These are phyloP conservation scores for Xestia xanthographa DNA, from an alignment of 2,888 invertebrate species.

Conservation along the genomic window DNA sequence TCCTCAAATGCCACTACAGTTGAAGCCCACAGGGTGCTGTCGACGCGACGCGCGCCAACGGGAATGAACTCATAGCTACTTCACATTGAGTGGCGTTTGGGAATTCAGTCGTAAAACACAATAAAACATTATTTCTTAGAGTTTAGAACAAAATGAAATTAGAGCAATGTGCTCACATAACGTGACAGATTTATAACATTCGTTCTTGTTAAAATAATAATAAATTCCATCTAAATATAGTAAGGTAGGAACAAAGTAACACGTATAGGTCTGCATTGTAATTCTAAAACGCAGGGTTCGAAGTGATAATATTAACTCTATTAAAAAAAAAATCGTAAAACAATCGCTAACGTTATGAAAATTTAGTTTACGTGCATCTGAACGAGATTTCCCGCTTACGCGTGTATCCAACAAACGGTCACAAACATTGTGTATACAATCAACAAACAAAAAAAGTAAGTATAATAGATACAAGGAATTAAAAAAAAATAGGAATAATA, in stretches of 20 bases:
- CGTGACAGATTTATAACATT: neutral
- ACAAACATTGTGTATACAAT: neutral
- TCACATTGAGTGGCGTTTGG: conserved; percentile 7
- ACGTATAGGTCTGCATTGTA: neutral
- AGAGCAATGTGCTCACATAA: neutral
- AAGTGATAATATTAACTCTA: neutral
- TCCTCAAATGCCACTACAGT: conserved; percentile 21
- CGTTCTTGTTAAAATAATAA: conserved; percentile 1
- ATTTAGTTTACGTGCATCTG: neutral
- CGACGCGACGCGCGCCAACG: neutral
- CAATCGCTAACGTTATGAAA: neutral
- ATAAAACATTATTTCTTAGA: neutral
- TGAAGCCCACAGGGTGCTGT: neutral
- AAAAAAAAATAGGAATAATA: neutral
- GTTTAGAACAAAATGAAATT: neutral
- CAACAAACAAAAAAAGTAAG: neutral
- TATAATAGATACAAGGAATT: neutral
- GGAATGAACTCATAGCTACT: neutral
- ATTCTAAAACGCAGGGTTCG: neutral
- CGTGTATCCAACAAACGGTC: neutral
- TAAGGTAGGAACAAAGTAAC: neutral
- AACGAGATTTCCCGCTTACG: neutral
- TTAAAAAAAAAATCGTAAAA: neutral
- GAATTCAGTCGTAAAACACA: conserved; percentile 28
- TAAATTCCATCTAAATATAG: neutral